Conservation (phyloP, 2,888 invertebrate species). For the Willowsia nigromaculata region DNA sequence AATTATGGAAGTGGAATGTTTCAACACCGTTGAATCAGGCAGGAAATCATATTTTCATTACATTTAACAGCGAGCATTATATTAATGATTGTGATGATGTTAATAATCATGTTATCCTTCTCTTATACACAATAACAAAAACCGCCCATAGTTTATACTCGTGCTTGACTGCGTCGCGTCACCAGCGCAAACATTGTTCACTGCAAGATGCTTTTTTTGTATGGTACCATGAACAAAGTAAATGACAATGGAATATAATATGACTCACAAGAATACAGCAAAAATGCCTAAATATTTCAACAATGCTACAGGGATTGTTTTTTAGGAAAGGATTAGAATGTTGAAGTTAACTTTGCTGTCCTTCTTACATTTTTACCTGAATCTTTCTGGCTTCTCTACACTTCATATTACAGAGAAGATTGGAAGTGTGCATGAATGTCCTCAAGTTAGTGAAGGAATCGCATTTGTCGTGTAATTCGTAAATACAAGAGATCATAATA, state of each 20-base stretch:
- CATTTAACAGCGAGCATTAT: no score
- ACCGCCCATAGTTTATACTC: no score
- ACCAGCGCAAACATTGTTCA: no score
- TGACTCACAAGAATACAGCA: not conserved
- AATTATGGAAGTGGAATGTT: no score
- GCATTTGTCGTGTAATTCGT: not conserved
- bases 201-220: not conserved
- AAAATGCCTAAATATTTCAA: not conserved
- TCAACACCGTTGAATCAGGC: no score
- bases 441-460: not conserved
- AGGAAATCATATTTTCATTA: not conserved
- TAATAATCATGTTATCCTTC: not conserved
- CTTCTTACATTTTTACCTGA: no score
- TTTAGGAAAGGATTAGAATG: not conserved
- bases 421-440: not conserved
- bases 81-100: not conserved
- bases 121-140: no score
- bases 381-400: not conserved
- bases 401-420: not conserved
- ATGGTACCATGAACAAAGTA: not conserved
- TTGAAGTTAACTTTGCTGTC: no score
- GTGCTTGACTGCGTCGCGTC: no score
- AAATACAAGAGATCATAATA: not conserved
- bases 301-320: not conserved
- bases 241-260: not conserved